These are phyloP conservation scores for Promerops cafer DNA, from an alignment of 2,113 vertebrate species.

Conservation along the genomic window DNA sequence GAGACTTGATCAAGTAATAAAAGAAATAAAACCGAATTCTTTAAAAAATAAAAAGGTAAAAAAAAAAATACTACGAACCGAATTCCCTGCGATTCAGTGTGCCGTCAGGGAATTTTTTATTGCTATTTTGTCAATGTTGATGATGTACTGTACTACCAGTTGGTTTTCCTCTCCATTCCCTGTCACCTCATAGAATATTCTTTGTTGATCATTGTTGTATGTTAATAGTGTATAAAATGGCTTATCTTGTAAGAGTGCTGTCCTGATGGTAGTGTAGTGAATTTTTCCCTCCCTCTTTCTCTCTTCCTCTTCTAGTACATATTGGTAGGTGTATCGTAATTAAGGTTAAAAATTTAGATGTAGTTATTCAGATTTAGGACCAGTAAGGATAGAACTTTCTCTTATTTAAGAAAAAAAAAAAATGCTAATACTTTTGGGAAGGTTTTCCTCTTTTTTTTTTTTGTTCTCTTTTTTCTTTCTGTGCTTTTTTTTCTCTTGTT, in stretches of 20 bases:
- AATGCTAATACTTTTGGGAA: constrained; percentile 80
- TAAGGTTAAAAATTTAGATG: constrained; percentile 91
- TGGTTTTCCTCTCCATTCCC: constrained; percentile 82
- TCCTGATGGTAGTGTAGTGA: constrained; percentile 93
- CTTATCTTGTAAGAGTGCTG: constrained; percentile 90
- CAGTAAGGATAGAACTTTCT: constrained; percentile 98
- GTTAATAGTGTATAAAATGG: constrained; percentile 91
- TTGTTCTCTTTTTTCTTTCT: constrained; percentile 30
- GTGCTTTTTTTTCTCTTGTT: constrained; percentile 7
- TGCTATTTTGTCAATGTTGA: constrained; percentile 84
- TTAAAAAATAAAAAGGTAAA: constrained; percentile 58
- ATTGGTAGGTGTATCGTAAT: constrained; percentile 94
- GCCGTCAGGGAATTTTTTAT: constrained; percentile 81
- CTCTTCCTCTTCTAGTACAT: constrained; percentile 88
- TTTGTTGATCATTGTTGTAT: constrained; percentile 85
- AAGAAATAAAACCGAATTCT: constrained; percentile 74
- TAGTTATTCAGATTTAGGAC: constrained; percentile 97
- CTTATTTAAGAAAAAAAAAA: constrained; percentile 84
- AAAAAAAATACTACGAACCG: constrained; percentile 26
- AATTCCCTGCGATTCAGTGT: constrained; percentile 84
- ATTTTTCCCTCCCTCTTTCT: constrained; percentile 66
- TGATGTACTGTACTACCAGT: constrained; percentile 87
- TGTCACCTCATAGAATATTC: constrained; percentile 79
- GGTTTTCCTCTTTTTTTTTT: constrained; percentile 65
- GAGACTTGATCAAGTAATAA: constrained; percentile 85